Conservation (phyloP, 1,140 invertebrate species). For the Paralvinella palmiformis region DNA sequence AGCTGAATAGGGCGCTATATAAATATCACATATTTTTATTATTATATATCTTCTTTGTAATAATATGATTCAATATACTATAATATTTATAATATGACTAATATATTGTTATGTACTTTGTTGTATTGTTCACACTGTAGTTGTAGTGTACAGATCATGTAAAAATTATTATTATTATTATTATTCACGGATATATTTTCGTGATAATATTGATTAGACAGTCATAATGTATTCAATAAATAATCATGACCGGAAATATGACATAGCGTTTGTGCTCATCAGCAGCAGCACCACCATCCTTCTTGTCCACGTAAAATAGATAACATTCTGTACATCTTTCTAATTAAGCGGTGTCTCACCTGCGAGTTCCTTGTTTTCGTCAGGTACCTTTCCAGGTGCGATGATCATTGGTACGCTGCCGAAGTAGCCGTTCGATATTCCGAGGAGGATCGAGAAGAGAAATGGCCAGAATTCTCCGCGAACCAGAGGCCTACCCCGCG, state of each 20-base stretch:
- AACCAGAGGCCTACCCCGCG: slow-evolving; percentile 65
- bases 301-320: background rate
- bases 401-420: slow-evolving; percentile 87
- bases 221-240: background rate
- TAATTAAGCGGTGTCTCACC: slow-evolving; percentile 48
- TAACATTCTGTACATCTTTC: background rate
- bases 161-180: too few relatives aligned
- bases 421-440: slow-evolving; percentile 77
- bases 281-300: background rate
- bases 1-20: too few relatives aligned
- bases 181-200: too few relatives aligned
- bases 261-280: background rate
- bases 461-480: slow-evolving; percentile 64
- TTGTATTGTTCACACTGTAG: too few relatives aligned
- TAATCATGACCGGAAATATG: background rate
- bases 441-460: slow-evolving; percentile 62
- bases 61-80: too few relatives aligned
- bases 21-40: too few relatives aligned
- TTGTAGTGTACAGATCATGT: too few relatives aligned
- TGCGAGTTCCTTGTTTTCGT: slow-evolving; percentile 68
- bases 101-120: too few relatives aligned
- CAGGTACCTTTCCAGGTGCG: slow-evolving; percentile 72
- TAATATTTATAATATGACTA: too few relatives aligned
- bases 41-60: too few relatives aligned
- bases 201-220: too few relatives aligned